These are phyloP conservation scores for Onychomys arenicola DNA, from an alignment of 2,797 vertebrate genomes.

Conservation along the genomic window DNA sequence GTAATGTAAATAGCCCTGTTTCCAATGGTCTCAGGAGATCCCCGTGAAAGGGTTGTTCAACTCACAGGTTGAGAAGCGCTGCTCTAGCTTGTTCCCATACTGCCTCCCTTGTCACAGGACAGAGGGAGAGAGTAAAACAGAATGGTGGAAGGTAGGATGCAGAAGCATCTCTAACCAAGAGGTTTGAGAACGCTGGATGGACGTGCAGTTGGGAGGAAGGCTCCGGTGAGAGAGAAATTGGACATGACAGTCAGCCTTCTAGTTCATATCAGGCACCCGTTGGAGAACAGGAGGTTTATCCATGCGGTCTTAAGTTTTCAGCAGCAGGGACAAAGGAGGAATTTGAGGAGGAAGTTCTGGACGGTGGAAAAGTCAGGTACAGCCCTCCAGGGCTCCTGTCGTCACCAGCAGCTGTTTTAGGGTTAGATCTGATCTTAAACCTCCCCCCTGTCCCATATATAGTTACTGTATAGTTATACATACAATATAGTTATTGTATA, in stretches of 20 bases:
- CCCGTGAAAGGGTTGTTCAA: not conserved
- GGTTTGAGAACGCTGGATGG: not conserved
- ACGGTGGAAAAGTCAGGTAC: not conserved
- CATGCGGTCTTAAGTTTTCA: slow-evolving; percentile 23
- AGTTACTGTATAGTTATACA: no score
- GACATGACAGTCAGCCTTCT: slow-evolving; percentile 16
- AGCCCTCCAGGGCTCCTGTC: not conserved
- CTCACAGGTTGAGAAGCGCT: not conserved
- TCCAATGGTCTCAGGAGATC: no score
- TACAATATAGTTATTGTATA: not conserved
- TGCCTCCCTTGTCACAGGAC: not conserved
- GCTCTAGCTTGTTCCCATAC: not conserved
- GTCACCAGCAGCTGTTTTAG: not conserved
- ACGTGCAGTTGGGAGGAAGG: not conserved
- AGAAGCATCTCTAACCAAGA: not conserved
- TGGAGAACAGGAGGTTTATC: slow-evolving; percentile 49
- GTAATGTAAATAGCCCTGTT: not conserved
- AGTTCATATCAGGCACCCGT: slow-evolving; percentile 12
- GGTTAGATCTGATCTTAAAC: not conserved
- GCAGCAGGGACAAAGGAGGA: slow-evolving; percentile 8
- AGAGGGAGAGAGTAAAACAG: not conserved
- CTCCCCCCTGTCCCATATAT: no score
- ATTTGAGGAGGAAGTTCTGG: not conserved
- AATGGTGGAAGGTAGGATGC: not conserved
- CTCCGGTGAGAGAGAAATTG: not conserved